Base-by-base conservation (phyloP, 2,113 vertebrate genomes). In the Microtus montanus region DNA sequence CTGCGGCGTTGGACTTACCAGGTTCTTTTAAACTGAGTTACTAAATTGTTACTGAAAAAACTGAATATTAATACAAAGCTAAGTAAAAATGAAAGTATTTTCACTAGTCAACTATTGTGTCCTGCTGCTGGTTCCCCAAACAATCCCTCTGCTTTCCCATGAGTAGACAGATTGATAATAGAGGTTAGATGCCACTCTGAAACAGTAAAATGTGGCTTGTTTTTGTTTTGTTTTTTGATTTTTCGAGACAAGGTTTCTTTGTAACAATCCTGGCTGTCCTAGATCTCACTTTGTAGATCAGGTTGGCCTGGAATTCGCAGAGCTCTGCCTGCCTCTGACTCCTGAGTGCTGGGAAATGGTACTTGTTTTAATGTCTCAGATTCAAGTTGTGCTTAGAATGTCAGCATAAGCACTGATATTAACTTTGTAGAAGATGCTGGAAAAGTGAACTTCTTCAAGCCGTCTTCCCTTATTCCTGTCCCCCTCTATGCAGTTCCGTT, bases 401-500 rank as follows among this genome's bases (percentile, higher is more conserved):
- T 61, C 68, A 52, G 1, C 38, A 7, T 33, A 68, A 71, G 4
- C 9, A 41, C n/a, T 74, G 24, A 30, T 58, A 5, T 44, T 38
- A 49, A 12, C 17, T 84, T 15, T 24, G 20, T 52, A 66, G 74
- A 88, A 83, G 80, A 87, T 38, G 7, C 35, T 87, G 49, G 90
- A 88, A 66, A 66, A 22, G 75, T 80, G 68, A 68, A 4, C 66
- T 35, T 68, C 64, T 92, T 96, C 74, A 79, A 3, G 12, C 33
- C 30, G 0, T 88, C n/a, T 89, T 17, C 4, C 47, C 41, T 61
- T 33, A 30, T 64, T 26, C 26, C 3, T 63, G 24, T 70, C 13
- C 35, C 10, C 26, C 15, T 86, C 35, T 96, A 93, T 92, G 1
- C 98, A 99, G 99, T 98, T 96, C 97, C 98, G 73, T 95, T 92